Base-by-base conservation (phyloP, 1,140 invertebrate species). In the Zaprionus ghesquierei region DNA sequence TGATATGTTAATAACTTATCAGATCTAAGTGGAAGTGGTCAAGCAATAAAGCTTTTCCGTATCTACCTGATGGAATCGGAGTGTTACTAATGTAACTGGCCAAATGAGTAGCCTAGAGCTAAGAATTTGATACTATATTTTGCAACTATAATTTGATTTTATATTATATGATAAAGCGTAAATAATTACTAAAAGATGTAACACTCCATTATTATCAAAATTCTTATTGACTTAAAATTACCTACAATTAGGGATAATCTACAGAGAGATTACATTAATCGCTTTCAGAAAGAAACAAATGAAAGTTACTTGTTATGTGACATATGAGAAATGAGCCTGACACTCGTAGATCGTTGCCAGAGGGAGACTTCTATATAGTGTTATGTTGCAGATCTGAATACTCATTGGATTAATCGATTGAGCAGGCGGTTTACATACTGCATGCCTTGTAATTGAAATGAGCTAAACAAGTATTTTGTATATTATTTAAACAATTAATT, bases 401-500 rank as follows among this genome's bases (percentile, higher is more conserved):
- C 27, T 22, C 27, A 33, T 22, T 23, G 33, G 35, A 38, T 54
- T 44, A 55, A 64, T 64, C 12, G 20, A 61, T 50, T 22, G n/a
- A 31, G 5, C 53, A 35, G 25, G 20, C 18, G 15, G 6, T 38
- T 59, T 15, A n/a, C 23, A 63, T 41, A n/a, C 22, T n/a, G n/a
- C n/a, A n/a, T n/a, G n/a, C n/a, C n/a, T n/a, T 25, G 22, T 54
- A n/a, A 29, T 22, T 25, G 22, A 22, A 54, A 18, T 31, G 62
- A 22, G 18, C 3, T 22, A 12, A 18, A 46, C 29, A 64, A 55
- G 50, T 53, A 22, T 29, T 64, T 49, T 70, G 15, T 70, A 56
- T 70, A 68, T 59, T 63, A 55, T 63, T 76, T 74, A 27, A 63
- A 35, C 77, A 69, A 85, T 80, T 84, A 84, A 84, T 84, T 85